These are phyloP conservation scores for Drosophila engyochracea DNA, from an alignment of 2,888 invertebrate genomes.

Conservation along the genomic window DNA sequence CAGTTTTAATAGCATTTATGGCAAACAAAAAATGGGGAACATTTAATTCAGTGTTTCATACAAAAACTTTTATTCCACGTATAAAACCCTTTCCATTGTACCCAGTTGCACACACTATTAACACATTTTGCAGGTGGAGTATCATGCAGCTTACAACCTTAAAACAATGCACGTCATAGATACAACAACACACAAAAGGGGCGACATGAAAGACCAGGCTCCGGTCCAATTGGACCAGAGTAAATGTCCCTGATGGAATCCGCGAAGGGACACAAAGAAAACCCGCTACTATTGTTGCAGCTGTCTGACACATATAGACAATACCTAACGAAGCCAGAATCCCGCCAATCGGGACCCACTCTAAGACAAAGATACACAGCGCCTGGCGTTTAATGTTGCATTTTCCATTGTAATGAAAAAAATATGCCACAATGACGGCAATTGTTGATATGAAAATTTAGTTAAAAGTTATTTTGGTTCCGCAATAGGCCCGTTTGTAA, in stretches of 20 bases:
- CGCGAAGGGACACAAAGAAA: slow-evolving; percentile 11
- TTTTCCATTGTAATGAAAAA: slow-evolving; percentile 22
- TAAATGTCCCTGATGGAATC: slow-evolving; percentile 22
- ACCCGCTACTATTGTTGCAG: slow-evolving; percentile 56
- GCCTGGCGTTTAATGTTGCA: slow-evolving; percentile 44
- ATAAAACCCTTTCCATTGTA: background rate
- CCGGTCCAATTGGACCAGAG: slow-evolving; percentile 57
- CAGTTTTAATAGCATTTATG: slow-evolving; percentile 54
- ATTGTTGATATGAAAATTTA: slow-evolving; percentile 24
- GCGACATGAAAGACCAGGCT: slow-evolving; percentile 36
- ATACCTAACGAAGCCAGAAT: slow-evolving; percentile 21
- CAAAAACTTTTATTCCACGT: slow-evolving; percentile 11
- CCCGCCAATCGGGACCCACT: slow-evolving; percentile 32
- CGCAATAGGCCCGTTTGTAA: background rate
- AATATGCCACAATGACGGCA: slow-evolving; percentile 28
- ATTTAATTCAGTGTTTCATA: slow-evolving; percentile 13
- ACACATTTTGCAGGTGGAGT: slow-evolving; percentile 27
- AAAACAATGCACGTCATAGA: slow-evolving; percentile 35
- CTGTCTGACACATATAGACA: slow-evolving; percentile 54
- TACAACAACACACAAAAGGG: slow-evolving; percentile 53
- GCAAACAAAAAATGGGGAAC: slow-evolving; percentile 32
- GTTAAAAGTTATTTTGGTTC: slow-evolving; percentile 22
- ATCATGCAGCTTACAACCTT: slow-evolving; percentile 6
- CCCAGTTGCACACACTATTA: slow-evolving; percentile 28
- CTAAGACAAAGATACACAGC: slow-evolving; percentile 52